These are phyloP conservation scores for Heterochromis multidens DNA, from an alignment of 2,113 vertebrate genomes.

Conservation along the genomic window DNA sequence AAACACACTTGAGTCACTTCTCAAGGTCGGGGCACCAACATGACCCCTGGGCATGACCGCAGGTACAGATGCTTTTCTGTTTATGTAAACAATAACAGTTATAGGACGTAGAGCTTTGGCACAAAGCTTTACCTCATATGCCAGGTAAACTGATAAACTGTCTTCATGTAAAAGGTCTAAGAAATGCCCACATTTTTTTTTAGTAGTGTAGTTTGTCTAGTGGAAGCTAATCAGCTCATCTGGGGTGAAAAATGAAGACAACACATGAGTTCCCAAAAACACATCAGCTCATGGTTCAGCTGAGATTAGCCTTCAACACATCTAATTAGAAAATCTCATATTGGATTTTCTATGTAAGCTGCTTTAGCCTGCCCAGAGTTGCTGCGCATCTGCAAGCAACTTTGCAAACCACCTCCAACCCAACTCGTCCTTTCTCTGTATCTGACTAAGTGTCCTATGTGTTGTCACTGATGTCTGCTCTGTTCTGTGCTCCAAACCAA, in stretches of 20 bases:
- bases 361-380: not conserved
- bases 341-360: not conserved
- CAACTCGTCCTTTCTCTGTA: not conserved
- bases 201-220: not conserved
- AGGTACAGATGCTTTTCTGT: not conserved
- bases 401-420: not conserved
- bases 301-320: not conserved
- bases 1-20: not conserved
- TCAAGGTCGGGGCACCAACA: not conserved
- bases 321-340: not conserved
- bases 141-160: not conserved
- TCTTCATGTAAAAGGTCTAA: not conserved
- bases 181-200: not conserved
- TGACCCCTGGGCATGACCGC: not conserved
- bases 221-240: not conserved
- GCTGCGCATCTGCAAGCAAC: not conserved
- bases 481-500: not conserved
- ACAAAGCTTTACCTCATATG: not conserved
- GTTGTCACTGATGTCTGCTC: not conserved
- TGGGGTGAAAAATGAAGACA: not conserved
- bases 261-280: not conserved
- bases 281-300: fast-evolving
- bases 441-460: not conserved
- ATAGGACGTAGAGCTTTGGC: not conserved
- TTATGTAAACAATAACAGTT: not conserved